phyloP scores from a whole-genome alignment of 2,888 invertebrate species.

The Zele albiditarsus region DNA sequence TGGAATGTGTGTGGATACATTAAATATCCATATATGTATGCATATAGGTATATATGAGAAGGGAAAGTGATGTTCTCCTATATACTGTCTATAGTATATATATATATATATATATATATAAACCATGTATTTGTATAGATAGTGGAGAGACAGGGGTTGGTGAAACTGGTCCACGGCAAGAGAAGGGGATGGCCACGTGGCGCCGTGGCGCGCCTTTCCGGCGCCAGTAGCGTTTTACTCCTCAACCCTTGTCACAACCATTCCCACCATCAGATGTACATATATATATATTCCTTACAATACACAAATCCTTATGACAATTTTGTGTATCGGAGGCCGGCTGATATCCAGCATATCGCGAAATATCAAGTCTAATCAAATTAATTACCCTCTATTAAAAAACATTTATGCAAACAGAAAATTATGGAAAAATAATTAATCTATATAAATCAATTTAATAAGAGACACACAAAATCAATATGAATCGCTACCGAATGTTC shows the following conservation, averaged over 20 bases:
- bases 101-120: background rate
- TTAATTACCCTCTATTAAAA: background rate
- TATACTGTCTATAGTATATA: background rate
- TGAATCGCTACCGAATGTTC: no score
- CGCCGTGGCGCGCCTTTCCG: slow-evolving; percentile 71
- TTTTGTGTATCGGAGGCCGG: background rate
- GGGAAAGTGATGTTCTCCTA: background rate
- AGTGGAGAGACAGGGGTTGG: background rate
- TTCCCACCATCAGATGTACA: background rate
- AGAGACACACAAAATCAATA: no score
- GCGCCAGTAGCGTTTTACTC: slow-evolving; percentile 67
- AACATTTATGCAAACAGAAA: background rate
- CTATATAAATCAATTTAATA: background rate
- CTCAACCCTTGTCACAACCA: slow-evolving; percentile 31
- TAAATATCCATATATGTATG: slow-evolving; percentile 6
- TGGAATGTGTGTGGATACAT: slow-evolving; percentile 6
- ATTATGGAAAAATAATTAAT: background rate
- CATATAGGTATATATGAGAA: slow-evolving; percentile 2
- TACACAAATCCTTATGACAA: slow-evolving; percentile 1
- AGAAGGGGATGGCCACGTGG: slow-evolving; percentile 69
- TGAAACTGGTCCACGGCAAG: slow-evolving; percentile 34
- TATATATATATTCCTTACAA: background rate
- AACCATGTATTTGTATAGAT: background rate
- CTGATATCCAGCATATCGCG: background rate
- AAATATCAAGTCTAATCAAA: background rate